Evolutionary conservation across 1,140 invertebrate species (phyloP), one percentile per base, ranked within the genome.

Genomic region (Cyclargus thomasi): DNA sequence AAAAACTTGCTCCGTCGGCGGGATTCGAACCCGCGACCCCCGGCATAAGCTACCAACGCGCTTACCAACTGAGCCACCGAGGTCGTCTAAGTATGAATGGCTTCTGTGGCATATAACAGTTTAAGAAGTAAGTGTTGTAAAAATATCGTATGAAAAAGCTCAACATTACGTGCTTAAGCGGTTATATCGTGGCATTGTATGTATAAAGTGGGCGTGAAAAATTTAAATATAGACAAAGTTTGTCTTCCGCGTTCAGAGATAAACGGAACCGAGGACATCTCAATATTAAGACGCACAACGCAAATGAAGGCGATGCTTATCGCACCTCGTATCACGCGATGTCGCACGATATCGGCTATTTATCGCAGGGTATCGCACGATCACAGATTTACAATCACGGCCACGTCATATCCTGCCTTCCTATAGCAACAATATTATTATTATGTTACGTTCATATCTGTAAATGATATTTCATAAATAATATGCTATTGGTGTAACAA

Each of bases 301-400:
- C 18, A 18, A 29, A 29, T 29, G 29, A 47, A 47, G 39, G 39
- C 8, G 55, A 59, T n/a, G 55, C 55, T 59, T 20, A 59, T 20
- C 18, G 29, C 5, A 6, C 29, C 8, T 4, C 29, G 29, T 29
- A 29, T 29, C 29, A 5, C 18, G 55, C 18, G 55, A 59, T 17
- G 10, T 20, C 18, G 55, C 20, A 20, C 7, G 17, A 21, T 21
- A 21, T 59, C 39, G 3, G 39, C 39, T 14, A 8, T 11, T 8
- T 59, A 59, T 59, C 55, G 10, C 55, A 5, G 20, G 18, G 14
- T 20, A 59, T 20, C 55, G 55, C 55, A 2, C 18, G 18, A 59
- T 59, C 55, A 20, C 55, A 59, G 55, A 59, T 59, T 59, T 59
- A 59, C 10, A 59, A 22, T 59, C 55, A 59, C 53, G n/a, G 53